Evolutionary conservation across 2,888 invertebrate genomes (phyloP).

Genomic region (Exocentrus adspersus): DNA sequence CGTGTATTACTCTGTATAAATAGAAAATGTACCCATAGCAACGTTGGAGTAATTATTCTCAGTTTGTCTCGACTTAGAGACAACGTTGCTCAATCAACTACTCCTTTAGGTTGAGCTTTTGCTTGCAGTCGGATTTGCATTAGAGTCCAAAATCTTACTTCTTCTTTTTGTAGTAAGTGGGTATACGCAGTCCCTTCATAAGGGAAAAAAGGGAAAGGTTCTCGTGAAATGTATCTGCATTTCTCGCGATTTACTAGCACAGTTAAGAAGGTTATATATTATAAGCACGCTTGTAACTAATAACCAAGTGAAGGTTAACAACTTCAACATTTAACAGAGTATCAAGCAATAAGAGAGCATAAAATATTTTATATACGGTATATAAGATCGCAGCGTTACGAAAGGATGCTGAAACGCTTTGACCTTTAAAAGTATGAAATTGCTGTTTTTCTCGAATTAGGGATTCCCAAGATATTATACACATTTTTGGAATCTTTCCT

Average conservation of each 20-base stretch:
- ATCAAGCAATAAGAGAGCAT: conserved; percentile 13
- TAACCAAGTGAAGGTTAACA: conserved; percentile 13
- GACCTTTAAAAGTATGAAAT: not conserved
- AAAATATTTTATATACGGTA: conserved; percentile 2
- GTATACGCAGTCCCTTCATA: too few relatives aligned
- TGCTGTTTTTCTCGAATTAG: conserved; percentile 2
- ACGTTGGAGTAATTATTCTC: too few relatives aligned
- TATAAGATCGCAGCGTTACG: not conserved
- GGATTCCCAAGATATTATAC: not conserved
- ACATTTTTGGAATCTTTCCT: not conserved
- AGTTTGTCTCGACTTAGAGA: too few relatives aligned
- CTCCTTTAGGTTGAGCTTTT: too few relatives aligned
- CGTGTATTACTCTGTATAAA: not conserved
- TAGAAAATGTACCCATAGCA: too few relatives aligned
- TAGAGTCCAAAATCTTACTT: too few relatives aligned
- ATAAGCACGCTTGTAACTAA: conserved; percentile 5
- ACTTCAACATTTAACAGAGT: conserved; percentile 19
- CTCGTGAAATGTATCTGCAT: not conserved
- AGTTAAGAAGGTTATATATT: not conserved
- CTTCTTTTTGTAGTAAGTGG: too few relatives aligned
- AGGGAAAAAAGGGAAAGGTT: too few relatives aligned
- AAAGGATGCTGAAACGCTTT: conserved; percentile 8
- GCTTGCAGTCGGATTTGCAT: too few relatives aligned
- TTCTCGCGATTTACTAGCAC: not conserved
- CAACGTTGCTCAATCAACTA: too few relatives aligned